Evolutionary conservation across 2,888 invertebrate species (phyloP), one percentile per base, ranked within the genome.

Genomic region (Anticlea derivata): DNA sequence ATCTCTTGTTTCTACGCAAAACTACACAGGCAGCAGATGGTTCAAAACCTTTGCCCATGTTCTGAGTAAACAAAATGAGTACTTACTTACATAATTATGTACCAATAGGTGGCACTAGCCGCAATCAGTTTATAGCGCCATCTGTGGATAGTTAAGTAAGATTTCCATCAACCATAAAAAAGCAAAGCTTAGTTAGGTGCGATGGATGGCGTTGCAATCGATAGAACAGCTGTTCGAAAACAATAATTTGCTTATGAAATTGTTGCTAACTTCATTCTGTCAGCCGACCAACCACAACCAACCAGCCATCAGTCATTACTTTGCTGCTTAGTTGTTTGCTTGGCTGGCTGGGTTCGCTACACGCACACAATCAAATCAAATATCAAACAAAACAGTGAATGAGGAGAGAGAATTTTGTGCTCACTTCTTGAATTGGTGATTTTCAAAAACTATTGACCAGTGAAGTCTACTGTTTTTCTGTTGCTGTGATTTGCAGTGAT

Each of bases 161-260:
- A n/a, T n/a, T n/a, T n/a, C n/a, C n/a, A n/a, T n/a, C n/a, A 22
- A 7, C 23, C n/a, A 7, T 10, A 2, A 10, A 26, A 47, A 13
- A 1, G n/a, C n/a, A 10, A 22, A 2, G 13, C 5, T 0, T 8
- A 23, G 2, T 3, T 7, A 11, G 20, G 41, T 29, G 8, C 13
- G 4, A 27, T n/a, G 70, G 72, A 69, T 70, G 70, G 27, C 68
- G 58, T 58, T 63, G 46, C 26, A 1, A 57, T 53, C 45, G 44
- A 27, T 2, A 33, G 63, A 84, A 78, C 84, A 86, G 86, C 85
- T 85, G 83, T 79, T 78, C 58, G 68, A 66, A 54, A 37, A 49
- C 45, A 55, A 51, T 51, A 29, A 39, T 69, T 66, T 78, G 73
- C 78, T 76, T 80, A 78, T 75, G 66, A 65, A 65, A 62, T 70